Evolutionary conservation across 2,888 invertebrate species (phyloP).

Genomic region (Leptarthrus brevirostris): DNA sequence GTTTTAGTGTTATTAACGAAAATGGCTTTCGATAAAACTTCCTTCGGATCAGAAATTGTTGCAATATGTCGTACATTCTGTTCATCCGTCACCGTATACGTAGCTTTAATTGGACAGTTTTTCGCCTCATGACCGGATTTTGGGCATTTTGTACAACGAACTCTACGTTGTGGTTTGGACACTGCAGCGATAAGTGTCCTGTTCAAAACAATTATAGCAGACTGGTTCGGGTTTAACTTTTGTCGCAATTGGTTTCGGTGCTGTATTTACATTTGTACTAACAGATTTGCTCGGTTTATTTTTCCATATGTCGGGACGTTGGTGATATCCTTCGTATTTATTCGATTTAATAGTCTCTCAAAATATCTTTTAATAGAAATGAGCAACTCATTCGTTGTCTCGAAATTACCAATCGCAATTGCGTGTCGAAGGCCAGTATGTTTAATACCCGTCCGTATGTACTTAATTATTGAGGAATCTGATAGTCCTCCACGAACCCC

Average conservation of each 20-base stretch:
- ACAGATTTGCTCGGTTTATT: not conserved
- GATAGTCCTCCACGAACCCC: too few species aligned
- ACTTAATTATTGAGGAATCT: too few species aligned
- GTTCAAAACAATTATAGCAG: constrained; percentile 2
- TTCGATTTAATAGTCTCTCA: not conserved
- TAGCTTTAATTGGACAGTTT: not conserved
- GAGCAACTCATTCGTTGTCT: not conserved
- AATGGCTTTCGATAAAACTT: not conserved
- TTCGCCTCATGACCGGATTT: not conserved
- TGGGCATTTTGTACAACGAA: not conserved
- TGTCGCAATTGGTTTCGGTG: too few species aligned
- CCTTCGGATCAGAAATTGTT: not conserved
- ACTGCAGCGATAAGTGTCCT: not conserved
- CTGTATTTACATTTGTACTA: not conserved
- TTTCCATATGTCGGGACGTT: too few species aligned
- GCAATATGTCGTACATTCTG: not conserved
- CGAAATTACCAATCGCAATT: not conserved
- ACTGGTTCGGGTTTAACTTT: not conserved
- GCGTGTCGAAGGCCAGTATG: not conserved
- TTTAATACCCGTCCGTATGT: not conserved
- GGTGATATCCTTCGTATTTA: too few species aligned
- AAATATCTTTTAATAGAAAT: not conserved
- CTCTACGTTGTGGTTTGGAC: not conserved
- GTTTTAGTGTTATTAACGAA: not conserved
- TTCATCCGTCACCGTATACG: not conserved